Percentiles rank a stretch among this genome's conserved stretches.
These are phyloP conservation scores for Drosophila merina DNA, from an alignment of 2,888 invertebrate genomes.

Conservation along the genomic window DNA sequence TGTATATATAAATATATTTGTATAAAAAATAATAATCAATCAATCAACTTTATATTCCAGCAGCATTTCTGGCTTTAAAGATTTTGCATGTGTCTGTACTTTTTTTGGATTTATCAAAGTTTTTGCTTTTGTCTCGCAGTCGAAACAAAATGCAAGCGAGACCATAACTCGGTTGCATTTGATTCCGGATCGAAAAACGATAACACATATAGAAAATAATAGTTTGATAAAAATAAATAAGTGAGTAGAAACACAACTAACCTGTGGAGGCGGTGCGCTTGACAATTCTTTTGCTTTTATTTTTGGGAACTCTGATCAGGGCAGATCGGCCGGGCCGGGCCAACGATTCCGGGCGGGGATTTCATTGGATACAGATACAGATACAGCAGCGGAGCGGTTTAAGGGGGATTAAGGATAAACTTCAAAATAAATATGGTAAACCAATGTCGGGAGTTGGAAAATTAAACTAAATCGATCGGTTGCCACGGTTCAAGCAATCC, in stretches of 20 bases:
- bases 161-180: slow-evolving; percentile 39
- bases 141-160: slow-evolving; percentile 23
- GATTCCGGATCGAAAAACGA: slow-evolving; percentile 14
- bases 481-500: slow-evolving; percentile 40
- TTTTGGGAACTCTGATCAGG: slow-evolving; percentile 78
- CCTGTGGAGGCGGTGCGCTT: slow-evolving; percentile 81
- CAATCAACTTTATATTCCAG: slow-evolving; percentile 51
- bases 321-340: slow-evolving; percentile 74
- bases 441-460: slow-evolving; percentile 39
- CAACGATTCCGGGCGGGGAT: slow-evolving; percentile 65
- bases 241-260: slow-evolving; percentile 81
- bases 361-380: slow-evolving; percentile 57
- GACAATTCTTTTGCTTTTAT: slow-evolving; percentile 65
- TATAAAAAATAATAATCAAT: slow-evolving; percentile 25
- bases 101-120: slow-evolving; percentile 34
- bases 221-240: slow-evolving; percentile 63
- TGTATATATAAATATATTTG: slow-evolving; percentile 19
- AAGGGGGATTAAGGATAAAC: not conserved
- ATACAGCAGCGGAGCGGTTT: slow-evolving; percentile 19
- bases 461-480: slow-evolving; percentile 63
- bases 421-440: slow-evolving; percentile 35
- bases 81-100: slow-evolving; percentile 62
- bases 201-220: slow-evolving; percentile 47
- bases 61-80: slow-evolving; percentile 15
- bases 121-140: slow-evolving; percentile 49